These are phyloP conservation scores for Ophraella communa DNA, from an alignment of 2,888 invertebrate genomes.

Conservation along the genomic window DNA sequence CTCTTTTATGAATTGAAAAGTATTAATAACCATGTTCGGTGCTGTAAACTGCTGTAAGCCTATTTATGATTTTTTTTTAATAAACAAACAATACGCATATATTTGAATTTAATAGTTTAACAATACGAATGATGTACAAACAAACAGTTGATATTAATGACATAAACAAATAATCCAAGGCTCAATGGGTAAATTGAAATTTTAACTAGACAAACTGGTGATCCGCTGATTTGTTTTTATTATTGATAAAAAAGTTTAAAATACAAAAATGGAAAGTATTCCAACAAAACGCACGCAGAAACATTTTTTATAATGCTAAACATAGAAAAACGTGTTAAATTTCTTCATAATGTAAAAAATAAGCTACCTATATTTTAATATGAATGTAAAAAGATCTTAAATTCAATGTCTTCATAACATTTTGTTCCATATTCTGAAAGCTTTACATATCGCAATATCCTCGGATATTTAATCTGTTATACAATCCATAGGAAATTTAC, in stretches of 20 bases:
- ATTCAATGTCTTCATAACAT: no score
- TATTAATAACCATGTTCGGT: not conserved
- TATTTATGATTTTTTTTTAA: not conserved
- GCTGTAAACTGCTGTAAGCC: not conserved
- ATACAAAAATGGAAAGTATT: not conserved
- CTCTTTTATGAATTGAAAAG: not conserved
- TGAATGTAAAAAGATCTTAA: no score
- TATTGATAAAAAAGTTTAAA: not conserved
- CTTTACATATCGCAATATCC: no score
- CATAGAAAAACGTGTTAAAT: no score
- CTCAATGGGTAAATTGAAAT: not conserved
- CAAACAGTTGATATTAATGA: not conserved
- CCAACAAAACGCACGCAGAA: not conserved
- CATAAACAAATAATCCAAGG: not conserved
- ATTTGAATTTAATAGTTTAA: constrained; percentile 3
- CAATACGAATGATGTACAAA: constrained; percentile 2
- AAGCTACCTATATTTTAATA: no score
- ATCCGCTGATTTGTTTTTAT: not conserved
- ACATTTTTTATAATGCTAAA: no score
- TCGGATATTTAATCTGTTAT: no score
- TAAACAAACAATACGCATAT: not conserved
- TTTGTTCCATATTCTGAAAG: no score
- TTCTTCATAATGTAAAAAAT: no score
- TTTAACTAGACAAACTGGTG: not conserved
- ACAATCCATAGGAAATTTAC: no score